Conservation (phyloP, 2,797 vertebrate species). For the Ispidina picta region DNA sequence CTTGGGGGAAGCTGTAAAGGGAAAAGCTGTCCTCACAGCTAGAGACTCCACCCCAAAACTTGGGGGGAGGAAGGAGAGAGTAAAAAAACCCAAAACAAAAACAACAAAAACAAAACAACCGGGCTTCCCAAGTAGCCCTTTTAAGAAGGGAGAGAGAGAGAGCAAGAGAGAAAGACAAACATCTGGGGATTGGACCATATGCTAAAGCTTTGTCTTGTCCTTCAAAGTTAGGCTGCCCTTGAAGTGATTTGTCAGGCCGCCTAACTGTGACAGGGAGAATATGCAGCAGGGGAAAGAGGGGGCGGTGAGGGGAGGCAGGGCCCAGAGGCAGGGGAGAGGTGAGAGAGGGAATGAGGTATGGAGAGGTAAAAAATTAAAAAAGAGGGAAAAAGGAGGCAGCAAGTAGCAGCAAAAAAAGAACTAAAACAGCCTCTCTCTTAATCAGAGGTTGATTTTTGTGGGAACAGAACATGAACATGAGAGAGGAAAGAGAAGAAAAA, state of each 20-base stretch:
- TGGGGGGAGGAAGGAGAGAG: background rate
- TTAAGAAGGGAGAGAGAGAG: slow-evolving; percentile 49
- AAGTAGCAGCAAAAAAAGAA: background rate
- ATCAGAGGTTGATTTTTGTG: background rate
- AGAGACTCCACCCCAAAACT: background rate
- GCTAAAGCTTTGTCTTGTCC: slow-evolving; percentile 97
- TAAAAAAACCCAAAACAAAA: too few relatives aligned
- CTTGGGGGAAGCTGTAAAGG: background rate
- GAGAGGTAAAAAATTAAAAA: background rate
- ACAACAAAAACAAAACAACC: background rate
- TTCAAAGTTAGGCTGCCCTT: slow-evolving; percentile 99
- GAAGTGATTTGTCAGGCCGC: slow-evolving; percentile 93
- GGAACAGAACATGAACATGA: background rate
- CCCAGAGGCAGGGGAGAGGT: background rate
- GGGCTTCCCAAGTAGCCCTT: slow-evolving; percentile 44
- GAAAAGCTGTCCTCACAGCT: background rate
- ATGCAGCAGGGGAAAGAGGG: slow-evolving; percentile 62
- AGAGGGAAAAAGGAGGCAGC: background rate
- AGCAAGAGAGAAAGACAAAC: slow-evolving; percentile 71
- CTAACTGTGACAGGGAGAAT: slow-evolving; percentile 80
- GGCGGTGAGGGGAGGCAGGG: slow-evolving; percentile 13
- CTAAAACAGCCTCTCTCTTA: background rate
- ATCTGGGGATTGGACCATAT: slow-evolving; percentile 95
- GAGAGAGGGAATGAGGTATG: background rate
- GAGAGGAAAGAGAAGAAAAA: background rate